Evolutionary conservation across 2,113 vertebrate genomes (phyloP).

Genomic region (Limanda limanda): DNA sequence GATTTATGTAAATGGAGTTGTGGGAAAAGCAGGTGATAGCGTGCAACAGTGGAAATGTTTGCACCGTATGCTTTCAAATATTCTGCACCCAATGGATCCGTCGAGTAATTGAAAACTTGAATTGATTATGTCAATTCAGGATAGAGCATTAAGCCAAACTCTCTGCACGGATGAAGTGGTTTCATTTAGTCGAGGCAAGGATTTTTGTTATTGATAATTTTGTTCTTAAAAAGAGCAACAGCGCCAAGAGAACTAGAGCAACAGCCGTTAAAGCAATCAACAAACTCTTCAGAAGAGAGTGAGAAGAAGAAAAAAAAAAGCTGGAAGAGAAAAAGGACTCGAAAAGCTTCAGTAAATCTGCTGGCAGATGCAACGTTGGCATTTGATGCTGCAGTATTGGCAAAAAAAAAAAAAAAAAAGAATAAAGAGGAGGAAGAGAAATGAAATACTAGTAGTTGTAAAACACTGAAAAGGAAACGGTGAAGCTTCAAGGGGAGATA

Average conservation of each 20-base stretch:
- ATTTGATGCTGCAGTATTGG: background rate
- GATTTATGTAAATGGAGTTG: conserved; percentile 34
- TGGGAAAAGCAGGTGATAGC: conserved; percentile 13
- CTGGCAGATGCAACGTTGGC: conserved; percentile 34
- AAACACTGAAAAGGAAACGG: conserved; percentile 4
- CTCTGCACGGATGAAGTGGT: conserved; percentile 29
- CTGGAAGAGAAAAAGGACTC: conserved; percentile 8
- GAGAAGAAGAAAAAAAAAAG: conserved; percentile 12
- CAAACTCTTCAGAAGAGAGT: conserved; percentile 48
- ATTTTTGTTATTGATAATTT: conserved; percentile 46
- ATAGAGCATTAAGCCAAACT: conserved; percentile 29
- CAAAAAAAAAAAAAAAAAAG: background rate
- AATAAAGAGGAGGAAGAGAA: background rate
- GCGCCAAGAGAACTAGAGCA: conserved; percentile 41
- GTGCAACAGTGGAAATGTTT: conserved; percentile 21
- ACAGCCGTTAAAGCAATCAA: conserved; percentile 48
- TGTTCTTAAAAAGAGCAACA: conserved; percentile 28
- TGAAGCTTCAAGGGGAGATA: conserved; percentile 7
- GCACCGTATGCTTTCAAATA: conserved; percentile 19
- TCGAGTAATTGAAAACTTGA: conserved; percentile 33
- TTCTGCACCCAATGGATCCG: background rate
- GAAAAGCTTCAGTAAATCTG: conserved; percentile 17
- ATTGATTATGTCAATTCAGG: conserved; percentile 1
- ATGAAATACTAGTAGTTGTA: background rate
- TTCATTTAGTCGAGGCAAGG: conserved; percentile 41